These are phyloP conservation scores for Hucho hucho DNA, from an alignment of 2,113 vertebrate genomes.

Conservation along the genomic window DNA sequence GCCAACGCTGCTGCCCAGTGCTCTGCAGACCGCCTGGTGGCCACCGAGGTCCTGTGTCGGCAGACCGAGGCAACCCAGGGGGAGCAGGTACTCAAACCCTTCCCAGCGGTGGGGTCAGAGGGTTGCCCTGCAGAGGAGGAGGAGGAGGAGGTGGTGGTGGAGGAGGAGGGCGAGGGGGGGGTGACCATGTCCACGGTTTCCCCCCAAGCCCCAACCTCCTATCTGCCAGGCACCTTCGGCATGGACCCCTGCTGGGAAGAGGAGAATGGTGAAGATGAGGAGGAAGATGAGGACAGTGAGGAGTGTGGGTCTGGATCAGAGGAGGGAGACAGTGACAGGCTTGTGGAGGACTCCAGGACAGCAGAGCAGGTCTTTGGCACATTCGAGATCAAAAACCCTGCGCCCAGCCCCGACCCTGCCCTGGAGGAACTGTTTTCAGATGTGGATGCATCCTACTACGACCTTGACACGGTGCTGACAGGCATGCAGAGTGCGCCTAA, in stretches of 20 bases:
- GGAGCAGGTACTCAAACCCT: constrained; percentile 73
- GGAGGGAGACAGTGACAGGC: constrained; percentile 72
- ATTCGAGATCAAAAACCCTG: constrained; percentile 85
- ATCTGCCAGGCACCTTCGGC: constrained; percentile 72
- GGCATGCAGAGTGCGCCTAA: constrained; percentile 87
- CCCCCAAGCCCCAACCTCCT: constrained; percentile 58
- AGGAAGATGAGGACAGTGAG: constrained; percentile 69
- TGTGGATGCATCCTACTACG: constrained; percentile 89
- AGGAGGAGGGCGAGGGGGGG: constrained; percentile 67
- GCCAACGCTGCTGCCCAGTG: constrained; percentile 75
- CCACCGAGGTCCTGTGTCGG: constrained; percentile 91
- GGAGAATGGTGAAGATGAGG: constrained; percentile 48
- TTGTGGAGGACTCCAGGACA: constrained; percentile 73
- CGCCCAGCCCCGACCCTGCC: constrained; percentile 72
- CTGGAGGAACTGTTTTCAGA: constrained; percentile 92
- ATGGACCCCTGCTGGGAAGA: constrained; percentile 83
- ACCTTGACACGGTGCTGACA: constrained; percentile 92
- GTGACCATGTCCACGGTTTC: constrained; percentile 65
- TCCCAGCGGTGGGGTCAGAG: constrained; percentile 66
- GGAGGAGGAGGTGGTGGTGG: constrained; percentile 62
- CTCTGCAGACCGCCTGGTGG: constrained; percentile 86
- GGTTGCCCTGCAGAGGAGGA: constrained; percentile 75
- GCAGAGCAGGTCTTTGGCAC: constrained; percentile 94
- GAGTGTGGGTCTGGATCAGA: constrained; percentile 75
- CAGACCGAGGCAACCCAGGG: constrained; percentile 78